Evolutionary conservation across 2,797 vertebrate species (phyloP).

Genomic region (Microctenopoma steveboyesi): DNA sequence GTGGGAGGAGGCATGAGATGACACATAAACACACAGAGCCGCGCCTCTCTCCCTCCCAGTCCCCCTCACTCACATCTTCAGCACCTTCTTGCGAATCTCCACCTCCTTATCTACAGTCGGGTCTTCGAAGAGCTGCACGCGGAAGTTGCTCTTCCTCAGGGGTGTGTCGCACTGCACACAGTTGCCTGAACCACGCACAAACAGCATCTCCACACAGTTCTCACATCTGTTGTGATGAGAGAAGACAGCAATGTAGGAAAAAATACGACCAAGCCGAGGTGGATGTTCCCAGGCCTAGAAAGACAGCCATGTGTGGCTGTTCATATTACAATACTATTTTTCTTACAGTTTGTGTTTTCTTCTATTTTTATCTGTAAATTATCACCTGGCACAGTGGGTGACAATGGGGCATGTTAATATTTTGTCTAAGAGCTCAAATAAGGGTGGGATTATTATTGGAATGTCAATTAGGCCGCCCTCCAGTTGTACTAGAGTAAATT

Average conservation of each 20-base stretch:
- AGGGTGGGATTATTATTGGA: conserved; percentile 68
- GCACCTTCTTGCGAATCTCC: conserved; percentile 97
- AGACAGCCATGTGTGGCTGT: conserved; percentile 14
- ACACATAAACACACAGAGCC: conserved; percentile 72
- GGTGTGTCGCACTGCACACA: conserved; percentile 95
- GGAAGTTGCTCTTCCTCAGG: conserved; percentile 96
- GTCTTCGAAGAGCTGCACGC: conserved; percentile 97
- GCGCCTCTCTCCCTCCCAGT: conserved; percentile 43
- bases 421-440: conserved; percentile 72
- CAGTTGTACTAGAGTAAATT: conserved; percentile 75
- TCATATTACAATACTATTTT: conserved; percentile 30
- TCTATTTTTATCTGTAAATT: conserved; percentile 41
- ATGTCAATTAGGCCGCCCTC: conserved; percentile 75
- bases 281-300: conserved; percentile 16
- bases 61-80: conserved; percentile 89
- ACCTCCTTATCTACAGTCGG: conserved; percentile 97
- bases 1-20: conserved; percentile 74
- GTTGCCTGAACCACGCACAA: conserved; percentile 94
- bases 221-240: conserved; percentile 86
- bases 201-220: conserved; percentile 97
- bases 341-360: conserved; percentile 30
- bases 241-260: background rate
- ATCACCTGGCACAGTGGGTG: conserved; percentile 53
- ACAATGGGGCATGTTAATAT: conserved; percentile 68
- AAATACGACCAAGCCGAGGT: conserved; percentile 1